A percentile compares a stretch with the other conserved stretches of the same genome.
These are phyloP conservation scores for Theocolax elegans DNA, from an alignment of 1,140 invertebrate genomes.

Conservation along the genomic window DNA sequence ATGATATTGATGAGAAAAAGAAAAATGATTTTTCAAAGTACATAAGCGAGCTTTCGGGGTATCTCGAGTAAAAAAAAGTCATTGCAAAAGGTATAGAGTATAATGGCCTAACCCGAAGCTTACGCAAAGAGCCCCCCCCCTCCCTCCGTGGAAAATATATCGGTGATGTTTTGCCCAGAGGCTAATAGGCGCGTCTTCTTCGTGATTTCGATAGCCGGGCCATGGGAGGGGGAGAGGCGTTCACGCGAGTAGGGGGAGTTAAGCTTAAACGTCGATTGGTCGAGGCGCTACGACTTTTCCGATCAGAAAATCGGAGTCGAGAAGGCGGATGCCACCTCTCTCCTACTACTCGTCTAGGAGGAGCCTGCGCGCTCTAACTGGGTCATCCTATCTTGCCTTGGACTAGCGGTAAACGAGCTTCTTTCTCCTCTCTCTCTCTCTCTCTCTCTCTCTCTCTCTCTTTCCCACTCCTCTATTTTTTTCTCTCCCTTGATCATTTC, in stretches of 20 bases:
- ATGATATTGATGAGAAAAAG: too few relatives aligned
- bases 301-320: slow-evolving; percentile 54
- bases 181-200: slow-evolving; percentile 33
- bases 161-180: neutral
- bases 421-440: slow-evolving; percentile 42
- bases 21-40: too few relatives aligned
- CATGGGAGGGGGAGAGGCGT: slow-evolving; percentile 5
- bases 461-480: neutral
- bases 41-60: too few relatives aligned
- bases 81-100: too few relatives aligned
- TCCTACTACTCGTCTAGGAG: slow-evolving; percentile 52
- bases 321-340: slow-evolving; percentile 58
- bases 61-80: too few relatives aligned
- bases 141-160: too few relatives aligned
- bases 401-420: slow-evolving; percentile 56
- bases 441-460: neutral
- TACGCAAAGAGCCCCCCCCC: too few relatives aligned
- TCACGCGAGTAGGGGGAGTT: slow-evolving; percentile 17
- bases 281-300: slow-evolving; percentile 62
- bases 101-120: too few relatives aligned
- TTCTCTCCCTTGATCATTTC: too few relatives aligned
- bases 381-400: slow-evolving; percentile 64
- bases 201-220: slow-evolving; percentile 7
- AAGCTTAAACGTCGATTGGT: slow-evolving; percentile 49
- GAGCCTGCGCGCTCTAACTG: slow-evolving; percentile 60